Evolutionary conservation across 1,140 invertebrate genomes (phyloP).

Genomic region (Orchestia grillus): DNA sequence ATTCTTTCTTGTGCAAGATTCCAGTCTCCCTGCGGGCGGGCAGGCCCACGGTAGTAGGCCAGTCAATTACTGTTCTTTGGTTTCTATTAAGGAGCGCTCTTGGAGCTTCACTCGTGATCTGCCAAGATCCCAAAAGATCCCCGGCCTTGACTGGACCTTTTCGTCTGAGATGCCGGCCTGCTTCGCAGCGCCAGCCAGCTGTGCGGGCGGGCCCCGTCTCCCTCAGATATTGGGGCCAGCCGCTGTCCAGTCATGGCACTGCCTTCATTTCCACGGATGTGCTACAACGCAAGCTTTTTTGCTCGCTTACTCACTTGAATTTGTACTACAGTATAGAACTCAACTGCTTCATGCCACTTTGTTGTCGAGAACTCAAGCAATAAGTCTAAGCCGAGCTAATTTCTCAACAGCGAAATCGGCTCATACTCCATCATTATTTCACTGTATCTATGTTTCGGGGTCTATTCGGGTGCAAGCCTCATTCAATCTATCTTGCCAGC

Average conservation of each 20-base stretch:
- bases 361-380: neutral
- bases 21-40: neutral
- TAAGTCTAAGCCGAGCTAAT: neutral
- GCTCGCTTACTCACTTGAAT: neutral
- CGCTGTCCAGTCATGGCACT: neutral
- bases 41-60: neutral
- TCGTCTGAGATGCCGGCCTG: constrained; percentile 1
- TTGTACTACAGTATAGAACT: neutral
- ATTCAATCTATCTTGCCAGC: neutral
- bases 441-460: neutral
- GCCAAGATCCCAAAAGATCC: constrained; percentile 18
- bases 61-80: constrained; percentile 51
- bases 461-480: no score
- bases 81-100: constrained; percentile 48
- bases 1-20: neutral
- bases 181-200: neutral
- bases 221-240: neutral
- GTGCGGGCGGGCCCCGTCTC: neutral
- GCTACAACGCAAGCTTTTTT: neutral
- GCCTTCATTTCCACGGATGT: neutral
- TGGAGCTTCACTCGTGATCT: constrained; percentile 42
- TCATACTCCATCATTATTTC: neutral
- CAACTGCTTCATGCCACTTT: neutral
- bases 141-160: constrained; percentile 1
- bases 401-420: neutral